phyloP scores from a whole-genome alignment of 23 tunicate species.

The Phallusia fumigata region DNA sequence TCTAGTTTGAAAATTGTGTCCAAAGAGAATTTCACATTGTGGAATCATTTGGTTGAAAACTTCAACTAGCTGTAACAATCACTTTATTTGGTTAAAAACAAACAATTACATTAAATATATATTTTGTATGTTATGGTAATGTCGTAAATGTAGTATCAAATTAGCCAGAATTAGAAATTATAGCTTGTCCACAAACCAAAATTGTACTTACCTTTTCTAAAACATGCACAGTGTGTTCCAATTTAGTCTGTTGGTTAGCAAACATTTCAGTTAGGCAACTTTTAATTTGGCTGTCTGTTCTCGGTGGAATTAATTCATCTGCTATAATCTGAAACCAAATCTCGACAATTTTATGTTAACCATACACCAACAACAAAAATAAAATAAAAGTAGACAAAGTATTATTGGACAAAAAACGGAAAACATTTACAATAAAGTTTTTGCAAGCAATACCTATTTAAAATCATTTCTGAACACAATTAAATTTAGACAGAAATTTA shows the following conservation, averaged over 20 bases:
- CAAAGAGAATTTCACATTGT: slow-evolving; percentile 48
- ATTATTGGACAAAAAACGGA: too few species aligned
- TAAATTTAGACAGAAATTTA: too few species aligned
- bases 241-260: slow-evolving; percentile 36
- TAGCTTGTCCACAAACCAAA: not conserved
- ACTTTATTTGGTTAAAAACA: not conserved
- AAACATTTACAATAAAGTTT: too few species aligned
- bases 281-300: slow-evolving; percentile 54
- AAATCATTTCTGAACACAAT: not conserved
- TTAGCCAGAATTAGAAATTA: too few species aligned
- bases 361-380: too few species aligned
- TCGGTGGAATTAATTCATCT: slow-evolving; percentile 60
- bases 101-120: too few species aligned
- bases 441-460: not conserved
- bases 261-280: slow-evolving; percentile 37
- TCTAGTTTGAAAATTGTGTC: slow-evolving; percentile 78
- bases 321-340: slow-evolving; percentile 40
- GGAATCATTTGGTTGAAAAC: slow-evolving; percentile 43
- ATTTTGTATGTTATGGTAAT: too few species aligned
- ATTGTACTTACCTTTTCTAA: slow-evolving; percentile 28
- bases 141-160: too few species aligned
- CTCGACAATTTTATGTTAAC: not conserved
- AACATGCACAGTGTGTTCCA: slow-evolving; percentile 55
- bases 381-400: too few species aligned
- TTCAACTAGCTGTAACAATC: slow-evolving; percentile 44